Evolutionary conservation across 30 jellyfish, hydroid and myxozoan species (phyloP), one percentile per base, ranked within the genome.

Genomic region (Aurelia sp.): DNA sequence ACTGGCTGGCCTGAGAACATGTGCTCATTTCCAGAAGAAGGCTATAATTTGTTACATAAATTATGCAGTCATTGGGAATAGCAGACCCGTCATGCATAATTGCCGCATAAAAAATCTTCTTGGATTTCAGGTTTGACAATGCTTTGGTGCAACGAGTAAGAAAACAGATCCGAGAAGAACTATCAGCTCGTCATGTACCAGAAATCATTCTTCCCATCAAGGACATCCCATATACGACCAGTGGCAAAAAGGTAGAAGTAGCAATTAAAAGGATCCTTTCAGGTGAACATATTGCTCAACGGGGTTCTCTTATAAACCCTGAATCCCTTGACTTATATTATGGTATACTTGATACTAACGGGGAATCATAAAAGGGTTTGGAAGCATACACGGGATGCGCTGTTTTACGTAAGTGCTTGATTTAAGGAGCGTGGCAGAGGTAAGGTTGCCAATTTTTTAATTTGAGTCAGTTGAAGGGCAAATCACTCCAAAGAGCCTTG

Each of bases 161-260:
- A 59, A 63, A 20, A 15, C 60, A 66, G 66, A 95, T 95, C 50
- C 89, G 97, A 30, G 76, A 82, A 67, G 80, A 86, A 31, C 79
- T 95, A 12, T 95, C 99, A 11, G 97, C 96, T 13, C 96, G 99
- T 2, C 98, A 96, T 65, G 98, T 96, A 13, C 99, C 99, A 3
- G 97, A 85, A 35, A 68, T 91, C 4, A 87, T 96, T 19, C 76
- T 91, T 16, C 95, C 94, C 20, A 83, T 79, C 51, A 75, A 27
- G 6, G 98, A 91, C 84, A 96, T 96, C 51, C 99, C 99, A 15
- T 96, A 96, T 85, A 96, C 99, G 74, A 73, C 96, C 15, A 86
- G 94, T 59, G 99, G 99, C 66, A 96, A 96, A 88, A 96, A 96
- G 60, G 98, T 96, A 13, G 99, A 96, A 78, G 96, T 96, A 8